Conservation (phyloP, 2,888 invertebrate genomes). For the Argyresthia albistria region DNA sequence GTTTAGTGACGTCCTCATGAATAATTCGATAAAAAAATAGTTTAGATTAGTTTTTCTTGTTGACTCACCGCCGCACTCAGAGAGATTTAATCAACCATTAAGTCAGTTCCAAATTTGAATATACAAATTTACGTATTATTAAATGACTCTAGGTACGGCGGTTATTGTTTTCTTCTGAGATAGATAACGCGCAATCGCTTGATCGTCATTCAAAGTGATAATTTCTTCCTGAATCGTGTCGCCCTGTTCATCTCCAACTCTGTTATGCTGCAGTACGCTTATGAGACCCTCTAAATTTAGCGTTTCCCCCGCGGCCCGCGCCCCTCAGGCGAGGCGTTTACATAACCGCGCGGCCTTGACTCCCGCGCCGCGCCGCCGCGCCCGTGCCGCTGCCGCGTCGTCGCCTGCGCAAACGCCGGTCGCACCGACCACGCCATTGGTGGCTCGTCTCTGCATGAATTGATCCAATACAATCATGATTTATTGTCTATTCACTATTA, state of each 20-base stretch:
- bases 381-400: background rate
- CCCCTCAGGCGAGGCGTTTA: constrained; percentile 33
- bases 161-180: background rate
- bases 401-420: too few relatives aligned
- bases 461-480: background rate
- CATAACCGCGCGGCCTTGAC: constrained; percentile 67
- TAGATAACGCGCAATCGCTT: too few relatives aligned
- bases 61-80: too few relatives aligned
- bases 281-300: constrained; percentile 50
- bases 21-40: background rate
- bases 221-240: too few relatives aligned
- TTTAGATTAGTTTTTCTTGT: background rate
- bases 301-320: constrained; percentile 36
- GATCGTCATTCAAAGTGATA: too few relatives aligned
- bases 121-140: too few relatives aligned
- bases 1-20: background rate
- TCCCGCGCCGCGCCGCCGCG: constrained; percentile 38
- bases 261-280: background rate
- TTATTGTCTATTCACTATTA: too few relatives aligned
- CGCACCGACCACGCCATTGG: constrained; percentile 11
- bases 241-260: background rate
- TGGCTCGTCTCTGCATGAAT: background rate
- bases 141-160: too few relatives aligned
- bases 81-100: too few relatives aligned
- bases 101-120: too few relatives aligned